Base-by-base conservation (phyloP, 2,797 vertebrate species). In the Remorina albescens region DNA sequence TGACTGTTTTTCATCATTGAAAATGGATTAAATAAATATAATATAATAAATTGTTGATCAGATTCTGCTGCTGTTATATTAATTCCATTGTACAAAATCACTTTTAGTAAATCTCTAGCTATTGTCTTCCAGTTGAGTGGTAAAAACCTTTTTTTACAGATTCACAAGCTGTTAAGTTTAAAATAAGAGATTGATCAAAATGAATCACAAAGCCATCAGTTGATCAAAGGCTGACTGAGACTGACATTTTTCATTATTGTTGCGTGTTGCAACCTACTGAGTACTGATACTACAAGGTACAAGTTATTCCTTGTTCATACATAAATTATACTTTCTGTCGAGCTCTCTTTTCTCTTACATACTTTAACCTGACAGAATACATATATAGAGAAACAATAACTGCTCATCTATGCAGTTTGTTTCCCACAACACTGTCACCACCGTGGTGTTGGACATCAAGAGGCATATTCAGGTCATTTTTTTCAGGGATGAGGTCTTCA, bases 401-500 rank as follows among this genome's bases (percentile, higher is more conserved):
- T 81, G 81, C 84, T 83, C 77, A 65, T 77, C 57, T 74, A 30
- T 80, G 81, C 81, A 78, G 69, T 85, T 83, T 87, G 76, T 66
- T 71, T 85, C 77, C 65, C 49, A 75, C 41, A 8, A 65, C 74
- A 64, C 42, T 61, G 70, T 83, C 84, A 80, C 64, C 39, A 19
- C 61, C 57, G 73, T 50, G 71, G 73, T 78, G 62, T 74, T 74
- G 60, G 81, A 63, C 71, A 74, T 71, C 34, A 13, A 68, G 81
- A 85, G 79, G 79, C 80, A 74, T 50, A 84, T 84, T 85, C 60
- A 78, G 82, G 82, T 85, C 84, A 85, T 71, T 71, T 88, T 84
- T 85, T 83, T 80, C 53, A 57, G 80, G 78, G 47, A 84, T 8
- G 56, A 78, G 74, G 70, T 66, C 42, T 59, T 70, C 58, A 65